Evolutionary conservation across 2,797 vertebrate species (phyloP).

Genomic region (Lates japonicus): DNA sequence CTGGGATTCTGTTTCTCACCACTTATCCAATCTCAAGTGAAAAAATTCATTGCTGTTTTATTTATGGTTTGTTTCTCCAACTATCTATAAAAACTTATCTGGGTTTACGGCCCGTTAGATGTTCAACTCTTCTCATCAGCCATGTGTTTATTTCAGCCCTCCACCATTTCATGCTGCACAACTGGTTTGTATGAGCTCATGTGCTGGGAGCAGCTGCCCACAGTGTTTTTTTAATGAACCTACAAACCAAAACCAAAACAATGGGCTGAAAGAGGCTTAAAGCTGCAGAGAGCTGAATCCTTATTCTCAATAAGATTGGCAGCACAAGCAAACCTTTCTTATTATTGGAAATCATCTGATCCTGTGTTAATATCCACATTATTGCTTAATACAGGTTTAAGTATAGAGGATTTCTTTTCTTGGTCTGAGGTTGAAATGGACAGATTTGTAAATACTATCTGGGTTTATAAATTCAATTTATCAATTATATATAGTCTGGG

Average conservation of each 20-base stretch:
- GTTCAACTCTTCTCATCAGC: constrained; percentile 19
- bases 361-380: constrained; percentile 5
- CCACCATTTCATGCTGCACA: not conserved
- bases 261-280: constrained; percentile 17
- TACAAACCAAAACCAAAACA: constrained; percentile 42
- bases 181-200: constrained; percentile 24
- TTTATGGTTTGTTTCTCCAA: constrained; percentile 2
- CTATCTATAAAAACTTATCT: constrained; percentile 6
- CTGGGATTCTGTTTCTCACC: not conserved
- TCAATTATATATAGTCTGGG: not conserved
- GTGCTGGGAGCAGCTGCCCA: constrained; percentile 21
- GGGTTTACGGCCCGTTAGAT: constrained; percentile 4
- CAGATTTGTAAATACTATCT: not conserved
- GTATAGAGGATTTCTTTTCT: not conserved
- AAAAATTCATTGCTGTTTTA: constrained; percentile 5
- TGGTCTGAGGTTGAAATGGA: not conserved
- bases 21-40: not conserved
- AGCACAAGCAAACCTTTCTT: constrained; percentile 19
- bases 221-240: constrained; percentile 10
- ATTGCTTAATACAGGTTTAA: not conserved
- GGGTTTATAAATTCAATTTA: not conserved
- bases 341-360: not conserved
- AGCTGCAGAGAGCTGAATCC: constrained; percentile 16
- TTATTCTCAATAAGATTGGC: constrained; percentile 2
- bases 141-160: constrained; percentile 11